Percentiles rank a stretch among this genome's conserved stretches.
Evolutionary conservation across 1,140 invertebrate genomes (phyloP).

Genomic region (Ceratina australensis): DNA sequence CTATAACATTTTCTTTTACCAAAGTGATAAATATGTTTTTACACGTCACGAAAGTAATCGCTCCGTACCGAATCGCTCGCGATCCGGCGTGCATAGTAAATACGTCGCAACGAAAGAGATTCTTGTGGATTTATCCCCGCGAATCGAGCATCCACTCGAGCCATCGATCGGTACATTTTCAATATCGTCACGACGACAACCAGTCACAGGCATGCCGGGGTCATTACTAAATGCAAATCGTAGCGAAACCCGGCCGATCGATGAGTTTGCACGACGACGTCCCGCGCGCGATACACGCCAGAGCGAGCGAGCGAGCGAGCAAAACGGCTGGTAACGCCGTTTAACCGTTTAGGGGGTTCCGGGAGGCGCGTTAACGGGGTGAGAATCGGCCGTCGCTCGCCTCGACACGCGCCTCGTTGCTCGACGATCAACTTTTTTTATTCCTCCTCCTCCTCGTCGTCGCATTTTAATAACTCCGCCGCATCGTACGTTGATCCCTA

Average conservation of each 20-base stretch:
- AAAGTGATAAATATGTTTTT: no score
- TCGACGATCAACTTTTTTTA: constrained; percentile 63
- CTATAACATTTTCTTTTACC: no score
- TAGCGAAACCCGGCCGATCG: constrained; percentile 60
- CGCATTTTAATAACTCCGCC: constrained; percentile 68
- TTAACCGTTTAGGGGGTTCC: constrained; percentile 66
- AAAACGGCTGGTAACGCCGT: constrained; percentile 62
- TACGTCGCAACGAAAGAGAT: constrained; percentile 12
- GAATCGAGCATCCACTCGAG: constrained; percentile 25
- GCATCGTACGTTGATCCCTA: constrained; percentile 21
- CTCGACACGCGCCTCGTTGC: constrained; percentile 72
- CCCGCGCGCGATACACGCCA: constrained; percentile 35
- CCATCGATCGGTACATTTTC: constrained; percentile 51
- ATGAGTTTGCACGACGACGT: constrained; percentile 66
- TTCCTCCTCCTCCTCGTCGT: constrained; percentile 43
- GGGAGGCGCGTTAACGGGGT: constrained; percentile 59
- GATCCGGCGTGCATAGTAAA: no score
- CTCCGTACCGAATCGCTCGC: not conserved
- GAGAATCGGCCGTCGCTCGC: constrained; percentile 63
- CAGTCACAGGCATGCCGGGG: constrained; percentile 42
- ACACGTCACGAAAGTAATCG: not conserved
- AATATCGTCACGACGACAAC: constrained; percentile 53
- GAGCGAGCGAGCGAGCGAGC: constrained; percentile 44
- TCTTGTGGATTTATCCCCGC: constrained; percentile 39
- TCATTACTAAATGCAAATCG: constrained; percentile 76